A percentile compares a stretch with the other conserved stretches of the same genome.
These are phyloP conservation scores for Aldrovandia affinis DNA, from an alignment of 2,797 vertebrate genomes.

Conservation along the genomic window DNA sequence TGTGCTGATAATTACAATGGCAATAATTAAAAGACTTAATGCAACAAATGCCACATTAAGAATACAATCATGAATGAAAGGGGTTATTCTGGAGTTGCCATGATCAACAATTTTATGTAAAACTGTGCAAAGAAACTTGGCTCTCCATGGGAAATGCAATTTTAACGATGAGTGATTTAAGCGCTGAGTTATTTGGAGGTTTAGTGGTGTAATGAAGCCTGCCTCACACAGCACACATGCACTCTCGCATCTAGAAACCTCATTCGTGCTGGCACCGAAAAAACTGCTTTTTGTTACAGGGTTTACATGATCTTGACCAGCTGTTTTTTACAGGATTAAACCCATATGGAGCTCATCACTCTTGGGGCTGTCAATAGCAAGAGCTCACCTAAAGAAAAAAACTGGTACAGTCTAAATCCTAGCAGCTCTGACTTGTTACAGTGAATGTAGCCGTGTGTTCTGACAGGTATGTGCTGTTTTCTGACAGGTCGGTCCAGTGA, in stretches of 20 bases:
- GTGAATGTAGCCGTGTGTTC: conserved; percentile 3
- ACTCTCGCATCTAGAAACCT: not conserved
- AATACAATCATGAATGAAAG: conserved; percentile 65
- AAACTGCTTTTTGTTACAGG: not conserved
- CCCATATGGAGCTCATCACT: not conserved
- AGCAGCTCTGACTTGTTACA: conserved; percentile 4
- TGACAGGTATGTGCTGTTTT: conserved; percentile 18
- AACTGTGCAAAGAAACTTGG: conserved; percentile 40
- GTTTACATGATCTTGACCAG: conserved; percentile 17
- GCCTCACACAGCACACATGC: conserved; percentile 20
- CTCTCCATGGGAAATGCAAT: conserved; percentile 10
- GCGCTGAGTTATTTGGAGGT: not conserved
- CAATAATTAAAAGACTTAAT: conserved; percentile 71
- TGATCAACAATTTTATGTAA: conserved; percentile 63
- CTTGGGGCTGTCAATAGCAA: not conserved
- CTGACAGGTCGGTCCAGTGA: not conserved
- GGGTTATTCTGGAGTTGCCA: conserved; percentile 66
- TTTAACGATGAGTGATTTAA: conserved; percentile 27
- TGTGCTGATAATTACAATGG: conserved; percentile 68
- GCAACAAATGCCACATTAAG: conserved; percentile 60
- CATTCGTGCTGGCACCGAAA: not conserved
- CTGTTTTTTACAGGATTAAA: not conserved
- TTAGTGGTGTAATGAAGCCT: conserved; percentile 24
- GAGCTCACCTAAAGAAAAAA: not conserved
- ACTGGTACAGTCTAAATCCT: not conserved